Evolutionary conservation across 2,888 invertebrate genomes (phyloP), one percentile per base, ranked within the genome.

Genomic region (Lissocephala sabroskyi): DNA sequence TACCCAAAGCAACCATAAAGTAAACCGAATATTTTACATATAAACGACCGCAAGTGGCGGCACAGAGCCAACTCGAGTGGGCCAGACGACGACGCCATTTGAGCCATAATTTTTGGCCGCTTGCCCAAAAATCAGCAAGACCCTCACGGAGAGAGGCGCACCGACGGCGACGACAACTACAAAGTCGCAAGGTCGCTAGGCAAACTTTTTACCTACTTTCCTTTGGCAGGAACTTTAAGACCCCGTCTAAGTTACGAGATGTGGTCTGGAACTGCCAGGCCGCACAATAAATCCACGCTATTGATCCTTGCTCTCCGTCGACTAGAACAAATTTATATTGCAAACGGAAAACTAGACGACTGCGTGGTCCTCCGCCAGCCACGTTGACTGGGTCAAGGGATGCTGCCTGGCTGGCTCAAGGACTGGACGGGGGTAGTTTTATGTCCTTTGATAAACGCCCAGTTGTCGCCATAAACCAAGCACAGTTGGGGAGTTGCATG

Each of bases 291-390:
- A 78, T 77, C 66, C 62, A 49, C 28, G 53, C 59, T 68, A 79
- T 77, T 78, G 79, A 77, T 77, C 76, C 75, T 57, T 61, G 73
- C 59, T 76, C 57, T 59, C 64, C 68, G 78, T 59, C n/a, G n/a
- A n/a, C 71, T 75, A 61, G 59, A 64, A 77, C 73, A 78, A 73
- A 73, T 73, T 73, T 73, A 73, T 71, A 71, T 56, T 62, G 75
- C 75, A 41, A 61, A 57, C 65, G 75, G 70, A 68, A 68, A 73
- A 74, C 68, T 62, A 56, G 62, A 59, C 47, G 36, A 49, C 58
- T 35, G 17, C 9, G 17, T 1, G 29, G 13, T 10, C 4, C 1
- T 13, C 2, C 11, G 11, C 11, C 13, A 2, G 5, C 1, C 13
- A 32, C 30, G 13, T 3, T 32, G 30, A n/a, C n/a, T n/a, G n/a